These are phyloP conservation scores for Crocidura indochinensis DNA, from an alignment of 2,797 vertebrate genomes.

Conservation along the genomic window DNA sequence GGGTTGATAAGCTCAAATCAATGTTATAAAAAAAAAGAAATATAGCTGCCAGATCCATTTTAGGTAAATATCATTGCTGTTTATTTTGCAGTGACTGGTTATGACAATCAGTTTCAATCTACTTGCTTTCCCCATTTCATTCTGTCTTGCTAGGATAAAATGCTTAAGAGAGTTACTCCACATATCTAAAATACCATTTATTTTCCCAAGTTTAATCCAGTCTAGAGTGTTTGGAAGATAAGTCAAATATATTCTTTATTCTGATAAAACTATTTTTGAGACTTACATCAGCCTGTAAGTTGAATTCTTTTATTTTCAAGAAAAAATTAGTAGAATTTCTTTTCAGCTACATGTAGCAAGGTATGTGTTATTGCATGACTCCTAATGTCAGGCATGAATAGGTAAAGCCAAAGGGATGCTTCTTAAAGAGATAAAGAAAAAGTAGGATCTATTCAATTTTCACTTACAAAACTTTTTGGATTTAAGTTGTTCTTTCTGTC, in stretches of 20 bases:
- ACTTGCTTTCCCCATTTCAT: slow-evolving; percentile 35
- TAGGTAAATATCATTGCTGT: slow-evolving; percentile 48
- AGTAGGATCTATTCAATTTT: not conserved
- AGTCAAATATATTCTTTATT: slow-evolving; percentile 24
- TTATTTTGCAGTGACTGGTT: slow-evolving; percentile 50
- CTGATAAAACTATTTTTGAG: slow-evolving; percentile 40
- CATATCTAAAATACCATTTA: not conserved
- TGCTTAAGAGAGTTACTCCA: slow-evolving; percentile 8
- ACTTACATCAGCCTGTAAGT: not conserved
- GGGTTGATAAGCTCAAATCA: slow-evolving; percentile 70
- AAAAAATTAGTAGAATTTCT: not conserved
- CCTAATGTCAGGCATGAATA: not conserved
- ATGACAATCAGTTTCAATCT: slow-evolving; percentile 48
- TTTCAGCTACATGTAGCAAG: not conserved
- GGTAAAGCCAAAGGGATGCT: not conserved
- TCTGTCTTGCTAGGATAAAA: slow-evolving; percentile 25
- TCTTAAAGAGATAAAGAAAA: not conserved
- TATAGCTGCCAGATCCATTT: slow-evolving; percentile 39
- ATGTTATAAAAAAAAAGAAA: slow-evolving; percentile 60
- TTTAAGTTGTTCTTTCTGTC: not conserved
- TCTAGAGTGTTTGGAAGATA: slow-evolving; percentile 4
- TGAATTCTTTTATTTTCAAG: slow-evolving; percentile 32
- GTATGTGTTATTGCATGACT: not conserved
- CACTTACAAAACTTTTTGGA: not conserved
- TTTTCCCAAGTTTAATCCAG: not conserved